Evolutionary conservation across 2,797 vertebrate species (phyloP), one percentile per base, ranked within the genome.

Genomic region (Iguana delicatissima): DNA sequence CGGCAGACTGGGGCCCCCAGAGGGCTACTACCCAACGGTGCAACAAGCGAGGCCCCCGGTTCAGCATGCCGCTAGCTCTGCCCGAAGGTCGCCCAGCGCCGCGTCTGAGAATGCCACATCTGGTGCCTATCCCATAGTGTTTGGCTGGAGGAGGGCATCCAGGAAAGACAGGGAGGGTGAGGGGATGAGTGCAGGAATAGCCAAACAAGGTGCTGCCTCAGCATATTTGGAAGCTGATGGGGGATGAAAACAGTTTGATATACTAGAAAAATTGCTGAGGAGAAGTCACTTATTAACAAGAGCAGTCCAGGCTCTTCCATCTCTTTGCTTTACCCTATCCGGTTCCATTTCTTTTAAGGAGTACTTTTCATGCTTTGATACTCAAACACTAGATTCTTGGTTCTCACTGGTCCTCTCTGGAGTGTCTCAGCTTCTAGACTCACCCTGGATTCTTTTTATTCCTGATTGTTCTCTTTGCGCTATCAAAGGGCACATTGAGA

Each of bases 271-370:
- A 64, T 29, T n/a, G 46, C 85, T 55, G 81, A 87, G 50, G 18
- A 42, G 29, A 87, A 79, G 90, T 91, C 69, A 91, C 74, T 91
- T 38, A 91, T 91, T 91, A 91, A 91, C 90, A 79, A 38, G 57
- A 46, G 52, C 57, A 46, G 50, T 73, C 29, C 64, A 32, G 55
- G 32, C 24, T 38, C 38, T 64, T 85, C 12, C 14, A 18, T 59
- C 18, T 8, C 16, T 57, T 42, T 57, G 69, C 35, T 13, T 84
- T 79, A n/a, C 24, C 86, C 50, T 64, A 18, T 64, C 14, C 22
- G 6, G 46, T 59, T 46, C 38, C 6, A 6, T n/a, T 82, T 42
- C 42, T 29, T 69, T 64, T 38, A 52, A 26, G 76, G 29, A 42
- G 12, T 9, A 4, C 57, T 24, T 32, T 16, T 35, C 62, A 14